Base-by-base conservation (phyloP, 2,797 vertebrate genomes). In the Manis pentadactyla region DNA sequence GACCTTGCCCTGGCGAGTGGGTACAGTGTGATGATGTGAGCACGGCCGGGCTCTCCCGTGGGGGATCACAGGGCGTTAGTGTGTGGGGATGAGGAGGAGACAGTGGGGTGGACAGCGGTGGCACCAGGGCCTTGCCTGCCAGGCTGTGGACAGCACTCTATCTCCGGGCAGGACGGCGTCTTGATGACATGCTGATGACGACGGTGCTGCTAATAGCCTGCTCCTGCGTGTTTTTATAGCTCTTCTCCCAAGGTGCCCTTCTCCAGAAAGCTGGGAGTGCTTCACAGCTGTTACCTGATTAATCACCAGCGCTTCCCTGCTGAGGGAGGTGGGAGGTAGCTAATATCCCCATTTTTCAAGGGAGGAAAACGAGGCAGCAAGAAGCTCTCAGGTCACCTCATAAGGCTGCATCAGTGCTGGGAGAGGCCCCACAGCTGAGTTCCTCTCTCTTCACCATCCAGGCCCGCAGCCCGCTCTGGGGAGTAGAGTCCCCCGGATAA, bases 171-270 rank as follows among this genome's bases (percentile, higher is more conserved):
- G 39, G 53, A 61, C n/a, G 27, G 10, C 3, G n/a, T 74, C 31
- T 0, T 21, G 49, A 63, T 34, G 74, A 39, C 73, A 27, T 61
- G 1, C 7, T 78, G 27, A n/a, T 18, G 13, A 59, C 42, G 64
- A 46, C 59, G 4, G 0, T 0, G 57, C 46, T 57, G 75, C 42
- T 39, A 31, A 53, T 25, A 63, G 79, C 25, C 21, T 17, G 19
- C 13, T 49, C 81, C 82, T 73, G 73, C 0, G 29, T 59, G 96
- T 31, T 93, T 83, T 71, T 37, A 25, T 23, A 64, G 87, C 88
- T 59, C 19, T 39, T 92, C 63, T 96, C 93, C 97, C 95, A 96
- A 97, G 96, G 96, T 94, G 96, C 96, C 96, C 94, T 97, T 97
- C 90, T 95, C 90, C 25, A 1, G 29, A 71, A 31, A 83, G 77